These are phyloP conservation scores for Agriopis leucophaearia DNA, from an alignment of 2,888 invertebrate genomes.

Conservation along the genomic window DNA sequence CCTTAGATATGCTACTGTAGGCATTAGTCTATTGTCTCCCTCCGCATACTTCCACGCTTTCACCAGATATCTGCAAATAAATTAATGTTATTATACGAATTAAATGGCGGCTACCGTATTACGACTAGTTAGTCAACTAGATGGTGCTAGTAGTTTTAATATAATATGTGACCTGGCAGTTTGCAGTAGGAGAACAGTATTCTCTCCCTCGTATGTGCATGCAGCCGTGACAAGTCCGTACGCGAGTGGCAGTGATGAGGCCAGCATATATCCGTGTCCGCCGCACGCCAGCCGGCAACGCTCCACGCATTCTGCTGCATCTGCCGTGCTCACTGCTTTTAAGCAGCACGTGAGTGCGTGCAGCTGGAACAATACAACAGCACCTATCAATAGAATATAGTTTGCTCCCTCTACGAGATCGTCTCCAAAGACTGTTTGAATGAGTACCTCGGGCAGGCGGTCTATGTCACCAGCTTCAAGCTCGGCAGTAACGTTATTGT, in stretches of 20 bases:
- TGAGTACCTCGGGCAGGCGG: no score
- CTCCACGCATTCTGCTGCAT: conserved; percentile 92
- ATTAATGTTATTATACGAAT: no score
- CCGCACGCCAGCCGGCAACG: conserved; percentile 96
- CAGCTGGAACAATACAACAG: conserved; percentile 80
- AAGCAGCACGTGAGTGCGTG: conserved; percentile 97
- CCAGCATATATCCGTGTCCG: conserved; percentile 96
- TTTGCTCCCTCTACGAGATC: no score
- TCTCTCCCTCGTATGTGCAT: conserved; percentile 98
- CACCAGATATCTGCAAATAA: conserved; percentile 88
- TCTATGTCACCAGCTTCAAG: no score
- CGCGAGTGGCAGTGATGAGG: conserved; percentile 94
- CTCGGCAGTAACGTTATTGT: no score
- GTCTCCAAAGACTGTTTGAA: no score
- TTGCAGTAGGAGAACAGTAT: conserved; percentile 96
- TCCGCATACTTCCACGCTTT: conserved; percentile 91
- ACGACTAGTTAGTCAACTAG: no score
- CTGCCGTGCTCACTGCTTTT: conserved; percentile 94
- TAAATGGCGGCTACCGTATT: no score
- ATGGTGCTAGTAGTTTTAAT: no score
- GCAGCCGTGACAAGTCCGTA: conserved; percentile 95
- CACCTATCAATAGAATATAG: no score
- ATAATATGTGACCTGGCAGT: conserved; percentile 88
- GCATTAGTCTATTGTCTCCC: conserved; percentile 87
- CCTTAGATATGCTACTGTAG: conserved; percentile 90